A percentile compares a stretch with the other conserved stretches of the same genome.
Evolutionary conservation across 1,140 invertebrate genomes (phyloP).

Genomic region (Lepidurus apus): DNA sequence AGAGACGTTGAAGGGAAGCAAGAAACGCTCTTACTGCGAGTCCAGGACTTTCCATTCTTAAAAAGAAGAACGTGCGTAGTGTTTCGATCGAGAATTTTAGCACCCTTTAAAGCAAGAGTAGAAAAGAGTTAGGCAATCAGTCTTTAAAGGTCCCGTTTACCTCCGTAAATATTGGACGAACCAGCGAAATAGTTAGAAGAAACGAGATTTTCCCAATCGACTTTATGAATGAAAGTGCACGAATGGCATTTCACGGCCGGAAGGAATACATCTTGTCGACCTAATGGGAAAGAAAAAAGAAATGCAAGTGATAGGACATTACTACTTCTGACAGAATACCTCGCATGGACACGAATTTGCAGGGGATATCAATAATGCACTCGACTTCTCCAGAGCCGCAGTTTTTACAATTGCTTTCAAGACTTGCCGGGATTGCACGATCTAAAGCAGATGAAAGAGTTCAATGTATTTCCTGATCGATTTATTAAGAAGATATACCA

Average conservation of each 20-base stretch:
- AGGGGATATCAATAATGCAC: background rate
- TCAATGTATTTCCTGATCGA: background rate
- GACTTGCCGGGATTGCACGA: background rate
- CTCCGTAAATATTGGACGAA: background rate
- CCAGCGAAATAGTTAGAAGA: too few species aligned
- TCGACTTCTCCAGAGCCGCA: background rate
- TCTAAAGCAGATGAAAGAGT: background rate
- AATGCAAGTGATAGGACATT: background rate
- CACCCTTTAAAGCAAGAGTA: background rate
- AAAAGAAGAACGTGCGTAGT: background rate
- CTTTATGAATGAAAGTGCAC: background rate
- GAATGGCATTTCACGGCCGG: background rate
- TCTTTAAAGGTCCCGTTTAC: background rate
- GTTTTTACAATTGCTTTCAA: background rate
- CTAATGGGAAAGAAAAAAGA: background rate
- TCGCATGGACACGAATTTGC: background rate
- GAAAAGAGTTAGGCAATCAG: background rate
- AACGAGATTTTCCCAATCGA: background rate
- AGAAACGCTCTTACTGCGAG: background rate
- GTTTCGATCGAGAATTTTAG: background rate
- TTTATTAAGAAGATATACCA: background rate
- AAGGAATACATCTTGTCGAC: background rate
- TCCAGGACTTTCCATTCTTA: background rate
- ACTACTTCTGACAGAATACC: background rate
- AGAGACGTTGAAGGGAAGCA: background rate